Evolutionary conservation across 1,140 invertebrate genomes (phyloP).

Genomic region (Formica exsecta): DNA sequence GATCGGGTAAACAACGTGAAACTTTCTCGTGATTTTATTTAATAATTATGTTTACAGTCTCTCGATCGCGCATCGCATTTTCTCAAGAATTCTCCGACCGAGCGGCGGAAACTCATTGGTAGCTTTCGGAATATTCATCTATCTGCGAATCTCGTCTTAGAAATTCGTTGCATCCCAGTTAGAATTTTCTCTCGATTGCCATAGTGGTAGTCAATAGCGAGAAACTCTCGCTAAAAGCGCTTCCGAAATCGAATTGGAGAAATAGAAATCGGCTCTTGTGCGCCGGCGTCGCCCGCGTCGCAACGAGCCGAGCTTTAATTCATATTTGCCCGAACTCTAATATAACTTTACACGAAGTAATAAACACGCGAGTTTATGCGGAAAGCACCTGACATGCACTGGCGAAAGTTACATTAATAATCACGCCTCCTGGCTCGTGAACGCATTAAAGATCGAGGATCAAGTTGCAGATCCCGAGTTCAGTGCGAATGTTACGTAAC

Average conservation of each 20-base stretch:
- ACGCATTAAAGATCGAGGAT: constrained; percentile 42
- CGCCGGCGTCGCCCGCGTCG: background rate
- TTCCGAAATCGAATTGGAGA: constrained; percentile 37
- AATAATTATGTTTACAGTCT: constrained; percentile 62
- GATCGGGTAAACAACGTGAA: constrained; percentile 32
- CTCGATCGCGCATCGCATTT: constrained; percentile 4
- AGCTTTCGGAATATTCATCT: constrained; percentile 58
- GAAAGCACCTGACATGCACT: constrained; percentile 24
- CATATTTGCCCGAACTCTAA: constrained; percentile 33
- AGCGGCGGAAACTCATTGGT: constrained; percentile 25
- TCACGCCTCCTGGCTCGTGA: background rate
- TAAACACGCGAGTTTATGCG: constrained; percentile 53
- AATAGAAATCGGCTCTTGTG: background rate
- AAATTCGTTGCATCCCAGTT: constrained; percentile 35
- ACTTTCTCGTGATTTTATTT: constrained; percentile 54
- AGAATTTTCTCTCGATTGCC: constrained; percentile 44
- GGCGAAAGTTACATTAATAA: constrained; percentile 59
- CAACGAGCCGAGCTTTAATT: constrained; percentile 46
- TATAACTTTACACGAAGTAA: constrained; percentile 57
- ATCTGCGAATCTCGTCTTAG: constrained; percentile 30
- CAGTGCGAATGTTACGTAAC: constrained; percentile 19
- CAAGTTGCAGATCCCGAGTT: constrained; percentile 6
- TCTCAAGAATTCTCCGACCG: constrained; percentile 33
- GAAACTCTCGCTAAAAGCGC: constrained; percentile 39
- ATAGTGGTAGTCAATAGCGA: background rate